Evolutionary conservation across 2,888 invertebrate genomes (phyloP), one percentile per base, ranked within the genome.

Genomic region (Tachystola acroxantha): DNA sequence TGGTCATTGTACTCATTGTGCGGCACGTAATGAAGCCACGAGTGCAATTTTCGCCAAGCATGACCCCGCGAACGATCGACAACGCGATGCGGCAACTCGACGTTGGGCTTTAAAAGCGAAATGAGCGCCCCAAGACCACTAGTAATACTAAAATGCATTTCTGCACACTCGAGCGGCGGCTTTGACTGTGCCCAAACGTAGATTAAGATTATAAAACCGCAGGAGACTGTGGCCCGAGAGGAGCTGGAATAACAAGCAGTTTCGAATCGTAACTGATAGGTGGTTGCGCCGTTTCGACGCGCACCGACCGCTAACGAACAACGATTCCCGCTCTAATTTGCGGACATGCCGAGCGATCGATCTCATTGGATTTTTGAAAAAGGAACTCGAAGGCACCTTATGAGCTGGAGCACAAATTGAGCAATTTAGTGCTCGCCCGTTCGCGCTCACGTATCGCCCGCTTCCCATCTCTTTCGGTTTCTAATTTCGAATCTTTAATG

Each of bases 351-450:
- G 64, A 74, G 72, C 82, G 81, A 86, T 86, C 82, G 85, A 86
- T 82, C 84, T 84, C 75, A 80, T 84, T 82, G 76, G 80, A 77
- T 78, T 85, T 84, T 84, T 76, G 67, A 75, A 78, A 85, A 85
- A 82, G 68, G 67, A 76, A 75, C 64, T 56, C 66, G 61, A 72
- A 70, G 59, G 67, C 68, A 64, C 64, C 68, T 78, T 71, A 73
- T 74, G 77, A 70, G 64, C 56, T 57, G 64, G 24, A 57, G 67
- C 80, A 79, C 85, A 82, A 85, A 85, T 86, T 85, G 85, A 85
- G 82, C 81, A 82, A 85, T 85, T 84, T 76, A 70, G 60, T 70
- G 76, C 75, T 63, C 46, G 50, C 78, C 56, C 59, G 64, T 68
- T 81, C 68, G 43, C 64, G 42, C 74, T 40, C 53, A 40, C 45